These are phyloP conservation scores for Adelphocoris suturalis DNA, from an alignment of 2,888 invertebrate species.

Conservation along the genomic window DNA sequence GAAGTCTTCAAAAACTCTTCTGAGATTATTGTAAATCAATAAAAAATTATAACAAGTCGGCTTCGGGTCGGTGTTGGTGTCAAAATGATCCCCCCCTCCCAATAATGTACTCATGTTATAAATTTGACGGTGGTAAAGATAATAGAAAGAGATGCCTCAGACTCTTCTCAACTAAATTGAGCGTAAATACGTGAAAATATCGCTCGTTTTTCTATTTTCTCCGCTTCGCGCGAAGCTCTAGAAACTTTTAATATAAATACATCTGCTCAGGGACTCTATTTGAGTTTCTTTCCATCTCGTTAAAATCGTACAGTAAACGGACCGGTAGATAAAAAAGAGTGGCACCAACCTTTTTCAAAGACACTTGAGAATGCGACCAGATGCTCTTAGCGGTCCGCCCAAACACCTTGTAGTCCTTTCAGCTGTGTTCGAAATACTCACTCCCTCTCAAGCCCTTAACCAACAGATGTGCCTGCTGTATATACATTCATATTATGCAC, in stretches of 20 bases:
- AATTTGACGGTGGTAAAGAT: too few species aligned
- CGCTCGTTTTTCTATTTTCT: too few species aligned
- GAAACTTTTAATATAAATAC: background rate
- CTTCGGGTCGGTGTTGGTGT: too few species aligned
- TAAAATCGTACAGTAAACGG: slow-evolving; percentile 18
- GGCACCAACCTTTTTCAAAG: slow-evolving; percentile 1
- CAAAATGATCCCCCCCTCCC: too few species aligned
- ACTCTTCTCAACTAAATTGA: too few species aligned
- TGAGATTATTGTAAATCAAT: too few species aligned
- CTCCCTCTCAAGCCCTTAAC: background rate
- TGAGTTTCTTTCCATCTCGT: slow-evolving; percentile 12
- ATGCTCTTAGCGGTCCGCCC: slow-evolving; percentile 28
- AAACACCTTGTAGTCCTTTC: slow-evolving; percentile 39
- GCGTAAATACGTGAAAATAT: too few species aligned
- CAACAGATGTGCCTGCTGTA: slow-evolving; percentile 22
- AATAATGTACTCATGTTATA: too few species aligned
- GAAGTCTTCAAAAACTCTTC: too few species aligned
- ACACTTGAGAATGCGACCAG: slow-evolving; percentile 20
- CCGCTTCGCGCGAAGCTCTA: too few species aligned
- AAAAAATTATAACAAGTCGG: too few species aligned
- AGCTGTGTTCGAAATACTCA: slow-evolving; percentile 19
- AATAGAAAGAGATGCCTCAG: too few species aligned
- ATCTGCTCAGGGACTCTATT: background rate
- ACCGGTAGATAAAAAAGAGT: background rate
- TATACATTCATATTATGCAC: background rate